Evolutionary conservation across 2,888 invertebrate genomes (phyloP), one percentile per base, ranked within the genome.

Genomic region (Calephelis perditalis): DNA sequence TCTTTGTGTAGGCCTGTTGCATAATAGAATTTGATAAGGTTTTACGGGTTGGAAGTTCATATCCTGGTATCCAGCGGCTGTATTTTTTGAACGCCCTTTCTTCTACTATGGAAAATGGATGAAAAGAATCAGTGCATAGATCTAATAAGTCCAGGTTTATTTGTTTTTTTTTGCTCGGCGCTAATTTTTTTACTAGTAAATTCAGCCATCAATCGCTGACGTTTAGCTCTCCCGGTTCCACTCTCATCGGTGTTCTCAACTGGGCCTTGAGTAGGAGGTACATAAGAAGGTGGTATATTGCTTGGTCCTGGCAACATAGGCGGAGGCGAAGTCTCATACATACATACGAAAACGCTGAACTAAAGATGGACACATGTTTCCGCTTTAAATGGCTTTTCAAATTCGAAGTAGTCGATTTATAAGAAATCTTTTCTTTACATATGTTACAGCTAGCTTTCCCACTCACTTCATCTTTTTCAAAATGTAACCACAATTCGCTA

Each of bases 361-460:
- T 37, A 57, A 40, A 57, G 9, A 46, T 47, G 37, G 47, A 56
- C n/a, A 56, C 7, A 37, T 56, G 60, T 37, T 56, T 60, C 15
- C 60, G 26, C 26, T 47, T 60, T 35, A 60, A 60, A 60, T 60
- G 60, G 37, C 56, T 60, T 47, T 60, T 60, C 26, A 60, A 55
- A 15, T 60, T 60, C 9, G 60, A 36, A 10, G 60, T 56, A 8
- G 60, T 56, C 11, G 56, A 56, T 15, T 47, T 60, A 12, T 40
- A 60, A 46, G 45, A 37, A 10, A 60, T 35, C 9, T 12, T 60
- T 26, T 60, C 60, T 40, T 60, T 56, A 36, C 60, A 60, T 15
- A 47, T 11, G 40, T 56, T 60, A 36, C 60, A 60, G 11, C 6
- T 47, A 9, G 60, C 60, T 40, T 47, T 60, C 37, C 44, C 44